phyloP scores from a whole-genome alignment of 2,113 vertebrate genomes.

The Epinephelus lanceolatus region DNA sequence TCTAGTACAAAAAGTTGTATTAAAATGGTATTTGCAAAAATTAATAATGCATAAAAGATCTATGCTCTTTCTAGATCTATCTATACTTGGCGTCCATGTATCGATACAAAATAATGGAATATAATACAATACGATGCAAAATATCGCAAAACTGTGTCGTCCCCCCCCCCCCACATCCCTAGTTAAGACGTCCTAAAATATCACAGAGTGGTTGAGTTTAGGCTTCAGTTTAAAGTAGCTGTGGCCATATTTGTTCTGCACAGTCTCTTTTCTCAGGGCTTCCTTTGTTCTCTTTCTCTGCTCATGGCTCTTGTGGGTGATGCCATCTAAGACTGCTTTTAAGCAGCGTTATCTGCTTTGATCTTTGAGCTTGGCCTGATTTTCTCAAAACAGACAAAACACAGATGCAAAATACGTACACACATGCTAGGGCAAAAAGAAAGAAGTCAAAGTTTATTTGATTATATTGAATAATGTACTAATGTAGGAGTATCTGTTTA shows the following conservation, averaged over 20 bases:
- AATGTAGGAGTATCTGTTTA: neutral
- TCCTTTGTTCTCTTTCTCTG: constrained; percentile 2
- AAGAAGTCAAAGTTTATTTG: neutral
- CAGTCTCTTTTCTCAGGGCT: neutral
- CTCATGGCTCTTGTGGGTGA: neutral
- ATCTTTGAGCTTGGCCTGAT: neutral
- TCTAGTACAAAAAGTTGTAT: too few relatives aligned
- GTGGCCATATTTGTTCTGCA: neutral
- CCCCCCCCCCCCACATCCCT: too few relatives aligned
- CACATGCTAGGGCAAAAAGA: neutral
- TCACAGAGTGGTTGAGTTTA: neutral
- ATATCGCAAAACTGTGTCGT: too few relatives aligned
- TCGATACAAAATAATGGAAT: too few relatives aligned
- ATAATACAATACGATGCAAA: too few relatives aligned
- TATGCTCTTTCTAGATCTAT: too few relatives aligned
- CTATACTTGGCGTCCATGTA: too few relatives aligned
- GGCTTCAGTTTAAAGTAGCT: neutral
- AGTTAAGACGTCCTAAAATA: neutral
- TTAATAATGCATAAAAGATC: too few relatives aligned
- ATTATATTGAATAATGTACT: neutral
- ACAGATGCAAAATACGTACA: neutral
- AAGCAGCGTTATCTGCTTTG: constrained; percentile 5
- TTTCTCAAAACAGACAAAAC: neutral
- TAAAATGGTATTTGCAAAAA: too few relatives aligned
- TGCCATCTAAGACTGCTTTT: neutral